A percentile compares a stretch with the other conserved stretches of the same genome.
phyloP scores from a whole-genome alignment of 2,888 invertebrate genomes.

The Caenorhabditis sp. region DNA sequence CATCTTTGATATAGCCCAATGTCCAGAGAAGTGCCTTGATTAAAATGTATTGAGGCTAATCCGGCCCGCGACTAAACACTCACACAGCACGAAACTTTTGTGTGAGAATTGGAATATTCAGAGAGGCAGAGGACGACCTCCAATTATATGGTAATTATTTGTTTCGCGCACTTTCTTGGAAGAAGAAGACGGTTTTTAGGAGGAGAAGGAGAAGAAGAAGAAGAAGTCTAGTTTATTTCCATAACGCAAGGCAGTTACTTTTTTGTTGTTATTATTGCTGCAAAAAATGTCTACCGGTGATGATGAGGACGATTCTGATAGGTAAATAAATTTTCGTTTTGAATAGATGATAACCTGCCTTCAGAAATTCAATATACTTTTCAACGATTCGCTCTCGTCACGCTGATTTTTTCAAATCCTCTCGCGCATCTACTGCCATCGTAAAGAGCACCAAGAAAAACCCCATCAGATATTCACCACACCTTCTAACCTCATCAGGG shows the following conservation, averaged over 20 bases:
- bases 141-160: conserved; percentile 1
- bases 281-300: conserved; percentile 14
- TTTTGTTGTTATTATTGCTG: neutral
- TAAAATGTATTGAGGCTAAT: neutral
- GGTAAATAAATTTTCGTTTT: neutral
- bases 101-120: no score
- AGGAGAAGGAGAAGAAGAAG: no score
- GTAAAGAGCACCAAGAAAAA: conserved; percentile 26
- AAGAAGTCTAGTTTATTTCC: neutral
- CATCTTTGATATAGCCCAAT: neutral
- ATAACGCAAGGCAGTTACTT: neutral
- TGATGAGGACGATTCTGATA: conserved; percentile 24
- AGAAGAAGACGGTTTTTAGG: neutral
- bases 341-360: no score
- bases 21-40: neutral
- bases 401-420: conserved; percentile 28
- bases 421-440: conserved; percentile 12
- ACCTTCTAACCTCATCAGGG: conserved; percentile 14
- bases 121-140: neutral
- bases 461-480: conserved; percentile 22
- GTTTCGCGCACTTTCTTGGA: conserved; percentile 1
- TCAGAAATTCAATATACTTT: conserved; percentile 38
- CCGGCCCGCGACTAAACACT: neutral
- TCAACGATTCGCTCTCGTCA: conserved; percentile 37
- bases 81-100: neutral